These are phyloP conservation scores for Scotopteryx bipunctaria DNA, from an alignment of 2,888 invertebrate species.

Conservation along the genomic window DNA sequence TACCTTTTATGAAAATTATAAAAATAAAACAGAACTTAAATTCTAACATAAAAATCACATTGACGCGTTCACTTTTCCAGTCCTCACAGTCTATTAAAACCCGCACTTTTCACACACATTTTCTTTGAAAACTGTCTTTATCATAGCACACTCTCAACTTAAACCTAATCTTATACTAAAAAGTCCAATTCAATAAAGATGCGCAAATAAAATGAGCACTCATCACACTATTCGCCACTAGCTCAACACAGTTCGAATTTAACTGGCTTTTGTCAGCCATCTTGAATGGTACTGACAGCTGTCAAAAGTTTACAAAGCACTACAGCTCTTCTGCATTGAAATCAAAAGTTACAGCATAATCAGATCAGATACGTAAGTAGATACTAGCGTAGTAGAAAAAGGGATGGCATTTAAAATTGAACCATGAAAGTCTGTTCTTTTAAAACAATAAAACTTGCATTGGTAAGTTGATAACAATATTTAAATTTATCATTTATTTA, in stretches of 20 bases:
- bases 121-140: too few relatives aligned
- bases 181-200: conserved; percentile 63
- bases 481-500: too few relatives aligned
- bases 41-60: conserved; percentile 7
- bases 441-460: too few relatives aligned
- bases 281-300: conserved; percentile 21
- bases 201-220: conserved; percentile 80
- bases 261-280: conserved; percentile 38
- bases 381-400: too few relatives aligned
- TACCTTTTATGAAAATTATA: conserved; percentile 15
- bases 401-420: too few relatives aligned
- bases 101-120: background rate
- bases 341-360: conserved; percentile 5
- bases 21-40: conserved; percentile 1
- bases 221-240: conserved; percentile 69
- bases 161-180: conserved; percentile 62
- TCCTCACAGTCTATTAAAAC: too few relatives aligned
- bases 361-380: background rate
- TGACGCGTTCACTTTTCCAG: conserved; percentile 4
- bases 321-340: conserved; percentile 21
- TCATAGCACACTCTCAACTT: conserved; percentile 62
- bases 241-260: conserved; percentile 39
- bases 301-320: conserved; percentile 13
- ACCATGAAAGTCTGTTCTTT: too few relatives aligned
- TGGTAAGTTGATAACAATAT: too few relatives aligned